phyloP scores from a whole-genome alignment of 2,888 invertebrate genomes.

The Matsumyia berberina region DNA sequence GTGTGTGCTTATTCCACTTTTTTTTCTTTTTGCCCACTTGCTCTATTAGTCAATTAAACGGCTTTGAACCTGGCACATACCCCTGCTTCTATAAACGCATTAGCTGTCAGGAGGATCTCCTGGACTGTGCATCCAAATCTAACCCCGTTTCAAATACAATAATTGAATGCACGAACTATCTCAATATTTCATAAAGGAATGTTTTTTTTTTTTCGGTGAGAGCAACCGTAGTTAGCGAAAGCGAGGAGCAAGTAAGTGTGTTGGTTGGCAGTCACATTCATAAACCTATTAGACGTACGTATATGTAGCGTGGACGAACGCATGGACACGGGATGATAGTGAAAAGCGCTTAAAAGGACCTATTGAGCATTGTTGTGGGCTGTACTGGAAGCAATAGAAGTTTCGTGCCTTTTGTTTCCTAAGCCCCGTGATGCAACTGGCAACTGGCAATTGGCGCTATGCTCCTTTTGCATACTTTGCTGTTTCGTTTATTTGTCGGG shows the following conservation, averaged over 20 bases:
- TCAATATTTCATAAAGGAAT: conserved; percentile 65
- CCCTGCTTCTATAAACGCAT: conserved; percentile 40
- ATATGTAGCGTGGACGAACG: conserved; percentile 40
- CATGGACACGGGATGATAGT: conserved; percentile 63
- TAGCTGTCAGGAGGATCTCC: conserved; percentile 38
- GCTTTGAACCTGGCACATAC: conserved; percentile 58
- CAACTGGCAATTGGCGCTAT: no score
- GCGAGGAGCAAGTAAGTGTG: conserved; percentile 30
- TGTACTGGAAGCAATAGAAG: conserved; percentile 3
- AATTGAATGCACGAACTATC: conserved; percentile 67
- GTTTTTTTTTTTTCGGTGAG: conserved; percentile 18
- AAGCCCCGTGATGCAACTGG: conserved; percentile 38
- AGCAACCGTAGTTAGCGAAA: neutral
- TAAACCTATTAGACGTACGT: conserved; percentile 51
- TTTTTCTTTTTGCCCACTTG: conserved; percentile 20
- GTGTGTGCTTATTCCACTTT: conserved; percentile 22
- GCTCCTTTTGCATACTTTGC: conserved; percentile 43
- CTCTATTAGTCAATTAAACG: conserved; percentile 71
- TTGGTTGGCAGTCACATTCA: conserved; percentile 42
- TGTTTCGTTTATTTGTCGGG: conserved; percentile 51
- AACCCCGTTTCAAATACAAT: conserved; percentile 55
- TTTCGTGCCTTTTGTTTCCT: conserved; percentile 36
- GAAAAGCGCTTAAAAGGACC: conserved; percentile 44
- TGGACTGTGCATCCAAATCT: conserved; percentile 30
- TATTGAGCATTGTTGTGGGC: conserved; percentile 49